These are phyloP conservation scores for Thamnophis sirtalis DNA, from an alignment of 2,113 vertebrate genomes.

Conservation along the genomic window DNA sequence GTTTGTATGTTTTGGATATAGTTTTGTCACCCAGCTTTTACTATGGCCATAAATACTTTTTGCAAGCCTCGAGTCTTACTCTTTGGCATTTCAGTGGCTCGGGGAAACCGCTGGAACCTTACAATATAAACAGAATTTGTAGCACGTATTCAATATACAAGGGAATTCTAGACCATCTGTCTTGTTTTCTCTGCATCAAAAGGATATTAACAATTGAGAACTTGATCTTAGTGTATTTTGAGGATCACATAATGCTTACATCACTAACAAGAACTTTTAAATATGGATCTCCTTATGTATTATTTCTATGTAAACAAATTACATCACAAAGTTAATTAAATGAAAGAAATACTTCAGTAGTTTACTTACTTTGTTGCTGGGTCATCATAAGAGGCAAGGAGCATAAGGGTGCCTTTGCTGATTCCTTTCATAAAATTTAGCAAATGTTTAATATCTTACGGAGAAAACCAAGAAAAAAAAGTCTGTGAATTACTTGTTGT, in stretches of 20 bases:
- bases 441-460: conserved; percentile 60
- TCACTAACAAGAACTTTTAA: background rate
- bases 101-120: too few relatives aligned
- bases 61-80: too few relatives aligned
- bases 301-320: background rate
- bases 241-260: background rate
- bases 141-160: background rate
- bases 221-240: background rate
- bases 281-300: background rate
- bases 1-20: too few relatives aligned
- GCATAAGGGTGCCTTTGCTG: conserved; percentile 63
- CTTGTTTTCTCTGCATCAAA: background rate
- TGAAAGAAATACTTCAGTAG: background rate
- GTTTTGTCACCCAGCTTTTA: too few relatives aligned
- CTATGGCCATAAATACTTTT: too few relatives aligned
- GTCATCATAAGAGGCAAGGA: conserved; percentile 81
- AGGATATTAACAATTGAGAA: background rate
- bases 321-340: background rate
- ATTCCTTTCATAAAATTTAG: conserved; percentile 70
- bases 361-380: conserved; percentile 77
- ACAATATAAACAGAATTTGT: too few relatives aligned
- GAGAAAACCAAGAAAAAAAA: background rate
- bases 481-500: background rate
- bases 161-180: background rate
- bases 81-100: too few relatives aligned